These are phyloP conservation scores for Synergus japonicus DNA, from an alignment of 2,888 invertebrate species.

Conservation along the genomic window DNA sequence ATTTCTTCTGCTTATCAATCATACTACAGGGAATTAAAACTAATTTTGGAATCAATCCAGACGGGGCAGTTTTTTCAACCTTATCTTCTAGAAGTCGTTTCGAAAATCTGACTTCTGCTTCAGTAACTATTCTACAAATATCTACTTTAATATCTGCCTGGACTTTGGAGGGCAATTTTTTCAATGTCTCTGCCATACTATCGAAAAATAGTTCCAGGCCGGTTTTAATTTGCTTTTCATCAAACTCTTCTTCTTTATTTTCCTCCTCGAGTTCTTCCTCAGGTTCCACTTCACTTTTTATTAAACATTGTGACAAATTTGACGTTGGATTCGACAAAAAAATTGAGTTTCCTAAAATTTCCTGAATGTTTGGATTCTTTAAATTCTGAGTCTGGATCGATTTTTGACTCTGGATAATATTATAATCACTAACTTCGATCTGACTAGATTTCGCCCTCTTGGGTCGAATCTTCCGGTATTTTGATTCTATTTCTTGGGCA, in stretches of 20 bases:
- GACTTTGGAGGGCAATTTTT: constrained; percentile 67
- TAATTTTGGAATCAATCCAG: constrained; percentile 72
- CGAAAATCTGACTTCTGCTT: constrained; percentile 67
- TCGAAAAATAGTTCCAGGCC: constrained; percentile 71
- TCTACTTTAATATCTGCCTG: constrained; percentile 73
- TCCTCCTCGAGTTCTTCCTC: constrained; percentile 46
- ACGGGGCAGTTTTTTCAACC: constrained; percentile 59
- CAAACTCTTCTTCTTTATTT: constrained; percentile 12
- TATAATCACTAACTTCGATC: neutral
- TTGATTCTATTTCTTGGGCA: constrained; percentile 69
- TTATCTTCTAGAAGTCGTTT: constrained; percentile 54
- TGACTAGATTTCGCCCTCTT: constrained; percentile 49
- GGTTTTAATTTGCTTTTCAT: constrained; percentile 57
- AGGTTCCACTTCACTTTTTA: constrained; percentile 49
- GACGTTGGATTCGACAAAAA: neutral
- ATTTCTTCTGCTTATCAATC: constrained; percentile 66
- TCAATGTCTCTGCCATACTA: constrained; percentile 71
- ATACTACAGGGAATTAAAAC: constrained; percentile 73
- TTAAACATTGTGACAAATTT: constrained; percentile 41
- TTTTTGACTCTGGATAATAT: constrained; percentile 32
- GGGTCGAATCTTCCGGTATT: constrained; percentile 70
- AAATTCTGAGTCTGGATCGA: neutral
- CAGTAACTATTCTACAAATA: constrained; percentile 71
- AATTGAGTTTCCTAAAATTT: constrained; percentile 23
- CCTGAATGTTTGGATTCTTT: constrained; percentile 32